Conservation (phyloP, 1,140 invertebrate genomes). For the Drosophila biarmipes region DNA sequence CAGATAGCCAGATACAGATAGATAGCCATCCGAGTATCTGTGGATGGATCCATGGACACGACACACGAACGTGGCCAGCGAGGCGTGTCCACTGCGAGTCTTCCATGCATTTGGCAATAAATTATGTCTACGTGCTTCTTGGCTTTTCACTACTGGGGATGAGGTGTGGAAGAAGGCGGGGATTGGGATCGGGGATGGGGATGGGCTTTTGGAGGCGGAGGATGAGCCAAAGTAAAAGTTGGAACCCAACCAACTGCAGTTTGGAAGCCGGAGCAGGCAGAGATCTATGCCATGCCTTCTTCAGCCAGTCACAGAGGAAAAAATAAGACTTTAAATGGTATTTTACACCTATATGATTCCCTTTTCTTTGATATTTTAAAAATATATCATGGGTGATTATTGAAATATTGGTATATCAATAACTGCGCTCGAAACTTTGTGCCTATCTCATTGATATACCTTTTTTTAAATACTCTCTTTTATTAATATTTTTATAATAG, state of each 20-base stretch:
- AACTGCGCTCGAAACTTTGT: too few species aligned
- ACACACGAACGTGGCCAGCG: conserved; percentile 51
- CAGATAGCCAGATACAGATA: neutral
- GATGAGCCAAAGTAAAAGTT: conserved; percentile 32
- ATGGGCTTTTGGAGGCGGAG: neutral
- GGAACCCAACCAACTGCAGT: conserved; percentile 7
- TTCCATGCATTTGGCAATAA: conserved; percentile 64
- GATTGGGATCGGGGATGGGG: neutral
- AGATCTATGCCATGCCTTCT: conserved; percentile 35
- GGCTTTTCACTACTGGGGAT: conserved; percentile 44
- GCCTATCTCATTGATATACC: too few species aligned
- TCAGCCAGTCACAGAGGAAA: neutral
- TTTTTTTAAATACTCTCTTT: too few species aligned
- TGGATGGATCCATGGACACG: conserved; percentile 32
- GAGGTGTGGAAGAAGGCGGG: neutral
- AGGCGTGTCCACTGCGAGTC: conserved; percentile 49
- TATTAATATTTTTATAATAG: too few species aligned
- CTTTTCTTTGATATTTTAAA: too few species aligned
- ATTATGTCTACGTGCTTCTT: conserved; percentile 63
- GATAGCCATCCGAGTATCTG: conserved; percentile 2
- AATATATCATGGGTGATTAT: too few species aligned
- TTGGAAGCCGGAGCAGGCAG: conserved; percentile 9
- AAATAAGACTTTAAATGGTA: neutral
- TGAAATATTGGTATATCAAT: neutral
- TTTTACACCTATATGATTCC: too few species aligned